Evolutionary conservation across 2,113 vertebrate species (phyloP), one percentile per base, ranked within the genome.

Genomic region (Oryzias javanicus): DNA sequence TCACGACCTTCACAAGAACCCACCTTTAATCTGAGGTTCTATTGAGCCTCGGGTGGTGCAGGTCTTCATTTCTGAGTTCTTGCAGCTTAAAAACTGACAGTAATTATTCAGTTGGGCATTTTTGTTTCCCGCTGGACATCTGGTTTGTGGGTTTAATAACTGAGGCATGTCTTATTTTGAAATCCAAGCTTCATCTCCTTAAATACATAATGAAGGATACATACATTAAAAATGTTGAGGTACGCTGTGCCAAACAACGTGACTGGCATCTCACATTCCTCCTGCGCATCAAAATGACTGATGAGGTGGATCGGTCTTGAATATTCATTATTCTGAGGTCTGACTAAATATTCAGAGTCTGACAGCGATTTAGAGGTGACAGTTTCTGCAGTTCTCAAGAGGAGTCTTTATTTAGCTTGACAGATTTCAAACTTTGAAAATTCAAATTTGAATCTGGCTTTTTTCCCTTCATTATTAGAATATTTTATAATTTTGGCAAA

Each of bases 1-100:
- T 15, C 60, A 13, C n/a, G 60, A 78, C 71, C 76, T 74, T 83
- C 65, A 54, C 27, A 6, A 12, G 45, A 18, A 66, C 61, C 55
- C 47, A 55, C 27, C 27, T 29, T 29, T 7, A 35, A 35, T 13
- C 35, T 35, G 35, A 35, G 35, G 35, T 35, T 35, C 35, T 35
- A 10, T 10, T 35, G 8, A 35, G 8, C 35, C 35, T 12, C 3
- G 35, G 35, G 35, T 35, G 35, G 35, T 35, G 35, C 35, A 12
- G 35, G 3, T 35, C 35, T 35, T 35, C 35, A 12, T 35, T 35
- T 35, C 1, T 35, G 35, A 3, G 35, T 3, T 12, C 35, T 35
- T 35, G 35, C 10, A 35, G 10, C 35, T 35, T 2, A 35, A 35
- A 27, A 5, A 12, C 7, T 19, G 4, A 48, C 16, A 20, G 18